phyloP scores from a whole-genome alignment of 2,888 invertebrate species.

The Itoplectis maculator region DNA sequence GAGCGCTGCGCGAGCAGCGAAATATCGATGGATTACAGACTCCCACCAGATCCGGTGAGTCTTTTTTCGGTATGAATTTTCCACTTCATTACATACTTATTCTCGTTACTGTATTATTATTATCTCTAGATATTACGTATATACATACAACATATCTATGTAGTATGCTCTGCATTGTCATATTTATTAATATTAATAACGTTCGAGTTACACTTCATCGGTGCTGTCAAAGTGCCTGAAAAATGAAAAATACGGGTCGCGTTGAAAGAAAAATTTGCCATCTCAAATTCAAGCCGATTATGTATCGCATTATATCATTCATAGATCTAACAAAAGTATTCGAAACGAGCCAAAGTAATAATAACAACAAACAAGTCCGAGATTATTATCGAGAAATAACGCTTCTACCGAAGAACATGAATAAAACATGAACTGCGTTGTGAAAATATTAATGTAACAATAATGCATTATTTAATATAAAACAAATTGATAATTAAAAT shows the following conservation, averaged over 20 bases:
- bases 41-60: slow-evolving; percentile 94
- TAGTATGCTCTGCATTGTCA: slow-evolving; percentile 71
- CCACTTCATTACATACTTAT: slow-evolving; percentile 68
- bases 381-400: slow-evolving; percentile 63
- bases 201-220: slow-evolving; percentile 75
- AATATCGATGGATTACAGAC: slow-evolving; percentile 91
- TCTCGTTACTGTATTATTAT: slow-evolving; percentile 70
- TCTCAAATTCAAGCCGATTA: slow-evolving; percentile 59
- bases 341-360: background rate
- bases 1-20: slow-evolving; percentile 93
- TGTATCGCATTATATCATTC: slow-evolving; percentile 71
- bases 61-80: slow-evolving; percentile 72
- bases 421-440: background rate
- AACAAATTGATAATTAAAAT: too few species aligned
- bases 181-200: slow-evolving; percentile 61
- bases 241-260: background rate
- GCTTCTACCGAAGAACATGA: slow-evolving; percentile 5
- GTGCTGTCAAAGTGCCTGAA: slow-evolving; percentile 68
- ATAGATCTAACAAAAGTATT: slow-evolving; percentile 57
- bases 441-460: too few species aligned
- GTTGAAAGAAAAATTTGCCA: slow-evolving; percentile 64
- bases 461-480: too few species aligned
- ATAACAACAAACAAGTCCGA: slow-evolving; percentile 33
- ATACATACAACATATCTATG: slow-evolving; percentile 66
- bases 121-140: slow-evolving; percentile 71